Percentiles rank a stretch among this genome's conserved stretches.
Conservation (phyloP, 1,140 invertebrate species). For the Caenorhabditis remanei region DNA sequence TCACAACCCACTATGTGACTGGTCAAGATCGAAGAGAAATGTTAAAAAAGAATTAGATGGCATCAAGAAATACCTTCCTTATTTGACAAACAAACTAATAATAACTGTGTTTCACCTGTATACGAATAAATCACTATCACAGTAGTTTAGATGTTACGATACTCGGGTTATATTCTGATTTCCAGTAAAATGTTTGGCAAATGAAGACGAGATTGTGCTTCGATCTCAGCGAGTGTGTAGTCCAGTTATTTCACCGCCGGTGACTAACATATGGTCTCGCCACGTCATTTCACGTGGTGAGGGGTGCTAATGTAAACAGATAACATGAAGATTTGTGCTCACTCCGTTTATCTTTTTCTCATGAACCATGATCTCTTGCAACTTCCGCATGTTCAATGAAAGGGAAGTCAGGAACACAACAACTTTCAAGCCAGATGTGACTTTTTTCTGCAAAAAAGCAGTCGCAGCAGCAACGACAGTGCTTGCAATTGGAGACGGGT, state of each 20-base stretch:
- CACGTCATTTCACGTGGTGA: conserved; percentile 40
- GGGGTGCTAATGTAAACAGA: conserved; percentile 40
- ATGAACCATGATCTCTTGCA: background rate
- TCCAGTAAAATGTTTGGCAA: conserved; percentile 29
- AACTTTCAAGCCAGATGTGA: background rate
- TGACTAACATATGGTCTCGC: background rate
- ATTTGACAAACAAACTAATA: conserved; percentile 47
- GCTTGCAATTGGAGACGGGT: conserved; percentile 36
- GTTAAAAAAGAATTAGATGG: background rate
- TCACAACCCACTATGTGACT: background rate
- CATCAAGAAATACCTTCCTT: conserved; percentile 16
- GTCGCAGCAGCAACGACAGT: background rate
- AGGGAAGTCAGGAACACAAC: background rate
- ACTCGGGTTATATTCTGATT: background rate
- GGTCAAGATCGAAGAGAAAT: conserved; percentile 4
- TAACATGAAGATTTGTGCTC: background rate
- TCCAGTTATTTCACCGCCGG: background rate
- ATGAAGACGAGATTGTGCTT: conserved; percentile 28
- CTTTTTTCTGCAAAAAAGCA: conserved; percentile 27
- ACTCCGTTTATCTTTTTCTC: background rate
- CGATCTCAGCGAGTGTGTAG: conserved; percentile 9
- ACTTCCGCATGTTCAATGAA: background rate
- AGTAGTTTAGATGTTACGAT: background rate
- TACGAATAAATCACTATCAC: conserved; percentile 4
- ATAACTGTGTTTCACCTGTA: conserved; percentile 7